These are phyloP conservation scores for Myanophis thanlyinensis DNA, from an alignment of 2,113 vertebrate genomes.

Conservation along the genomic window DNA sequence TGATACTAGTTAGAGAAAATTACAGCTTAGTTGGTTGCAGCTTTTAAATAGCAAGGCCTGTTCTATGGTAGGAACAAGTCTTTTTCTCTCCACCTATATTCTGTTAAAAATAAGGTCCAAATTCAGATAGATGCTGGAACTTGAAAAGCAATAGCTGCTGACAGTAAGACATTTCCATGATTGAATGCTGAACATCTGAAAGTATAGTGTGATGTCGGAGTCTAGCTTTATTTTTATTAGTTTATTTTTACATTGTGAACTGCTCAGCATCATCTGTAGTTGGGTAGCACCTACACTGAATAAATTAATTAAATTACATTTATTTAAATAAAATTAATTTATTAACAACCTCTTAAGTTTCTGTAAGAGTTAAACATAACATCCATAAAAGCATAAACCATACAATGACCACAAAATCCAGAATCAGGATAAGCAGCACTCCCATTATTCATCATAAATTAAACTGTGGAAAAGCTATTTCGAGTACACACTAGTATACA, in stretches of 20 bases:
- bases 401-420: not conserved
- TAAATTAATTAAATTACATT: not conserved
- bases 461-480: not conserved
- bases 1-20: not conserved
- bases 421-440: not conserved
- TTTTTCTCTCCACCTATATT: not conserved
- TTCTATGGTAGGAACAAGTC: not conserved
- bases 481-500: not conserved
- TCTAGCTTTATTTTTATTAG: not conserved
- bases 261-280: not conserved
- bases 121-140: not conserved
- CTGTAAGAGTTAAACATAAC: not conserved
- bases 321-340: not conserved
- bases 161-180: not conserved
- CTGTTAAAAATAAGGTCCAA: not conserved
- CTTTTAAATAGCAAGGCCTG: not conserved
- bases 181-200: not conserved
- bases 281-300: not conserved
- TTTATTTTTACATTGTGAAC: not conserved
- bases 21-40: not conserved
- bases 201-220: not conserved
- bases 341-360: not conserved
- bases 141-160: not conserved
- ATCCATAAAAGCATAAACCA: not conserved
- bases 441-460: not conserved